Base-by-base conservation (phyloP, 2,888 invertebrate species). In the Disparrhopalites patrizii region DNA sequence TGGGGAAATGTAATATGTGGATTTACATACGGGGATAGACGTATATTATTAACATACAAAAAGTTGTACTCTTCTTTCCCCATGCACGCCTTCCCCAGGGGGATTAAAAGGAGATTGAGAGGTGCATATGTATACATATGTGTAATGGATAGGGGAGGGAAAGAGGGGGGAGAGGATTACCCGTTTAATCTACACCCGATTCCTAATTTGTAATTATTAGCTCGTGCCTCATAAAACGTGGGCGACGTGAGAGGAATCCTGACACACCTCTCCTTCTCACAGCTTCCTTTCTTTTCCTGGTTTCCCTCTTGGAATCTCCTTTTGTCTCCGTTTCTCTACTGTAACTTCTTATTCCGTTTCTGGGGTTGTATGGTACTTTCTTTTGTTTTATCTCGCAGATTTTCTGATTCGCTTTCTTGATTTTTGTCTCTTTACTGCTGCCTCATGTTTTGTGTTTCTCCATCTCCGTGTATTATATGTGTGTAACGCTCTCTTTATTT, bases 261-360 rank as follows among this genome's bases (percentile, higher is more conserved):
- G 62, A 66, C 63, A 65, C 51, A 31, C 60, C 61, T 50, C 28
- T 65, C 51, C 50, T 31, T n/a, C n/a, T n/a, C n/a, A n/a, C n/a
- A n/a, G n/a, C 38, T 58, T 50, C 66, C 55, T 36, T 20, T 58
- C 57, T 61, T 36, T 63, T 66, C 57, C 63, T 67, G 62, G 62
- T 52, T 54, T 62, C 62, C 67, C 62, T 62, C 64, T 64, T 67
- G 58, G 64, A 61, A 64, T 67, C 61, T 67, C 64, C 58, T 63
- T 64, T 60, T 64, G 38, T 50, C 64, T 60, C 67, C 63, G 61
- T n/a, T n/a, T n/a, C n/a, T n/a, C n/a, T n/a, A n/a, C n/a, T n/a
- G n/a, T n/a, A n/a, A n/a, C n/a, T n/a, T n/a, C n/a, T n/a, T n/a
- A n/a, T n/a, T n/a, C n/a, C n/a, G n/a, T n/a, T n/a, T n/a, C n/a